phyloP scores from a whole-genome alignment of 2,888 invertebrate genomes.

The Dynastes grantii region DNA sequence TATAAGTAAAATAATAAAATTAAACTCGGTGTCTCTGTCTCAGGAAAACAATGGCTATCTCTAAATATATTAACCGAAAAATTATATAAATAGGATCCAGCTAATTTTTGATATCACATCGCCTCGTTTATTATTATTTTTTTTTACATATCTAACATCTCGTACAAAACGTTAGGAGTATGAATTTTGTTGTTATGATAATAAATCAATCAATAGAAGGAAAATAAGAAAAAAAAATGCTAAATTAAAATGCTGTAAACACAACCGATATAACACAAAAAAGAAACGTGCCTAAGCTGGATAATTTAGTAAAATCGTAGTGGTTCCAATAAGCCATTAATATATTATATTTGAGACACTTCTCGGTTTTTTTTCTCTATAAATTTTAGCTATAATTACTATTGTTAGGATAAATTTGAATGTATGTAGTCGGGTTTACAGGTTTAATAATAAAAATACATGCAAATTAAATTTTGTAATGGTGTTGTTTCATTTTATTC shows the following conservation, averaged over 20 bases:
- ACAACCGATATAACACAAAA: slow-evolving; percentile 32
- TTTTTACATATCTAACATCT: slow-evolving; percentile 46
- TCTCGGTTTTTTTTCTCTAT: slow-evolving; percentile 47
- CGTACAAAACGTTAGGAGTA: slow-evolving; percentile 35
- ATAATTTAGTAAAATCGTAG: slow-evolving; percentile 32
- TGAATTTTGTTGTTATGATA: slow-evolving; percentile 24
- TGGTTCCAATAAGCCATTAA: slow-evolving; percentile 39
- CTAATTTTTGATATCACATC: slow-evolving; percentile 4
- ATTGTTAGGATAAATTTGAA: slow-evolving; percentile 50
- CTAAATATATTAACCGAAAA: slow-evolving; percentile 27
- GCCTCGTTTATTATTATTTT: slow-evolving; percentile 14
- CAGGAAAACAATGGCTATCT: slow-evolving; percentile 51
- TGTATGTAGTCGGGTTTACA: slow-evolving; percentile 64
- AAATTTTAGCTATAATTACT: slow-evolving; percentile 48
- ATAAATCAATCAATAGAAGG: background rate
- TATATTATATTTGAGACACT: slow-evolving; percentile 49
- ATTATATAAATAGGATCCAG: slow-evolving; percentile 44
- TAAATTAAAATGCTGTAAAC: slow-evolving; percentile 10
- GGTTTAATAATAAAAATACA: slow-evolving; percentile 62
- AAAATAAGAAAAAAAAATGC: background rate
- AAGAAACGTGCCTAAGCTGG: slow-evolving; percentile 48
- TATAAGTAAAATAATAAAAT: slow-evolving; percentile 10
- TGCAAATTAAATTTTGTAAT: slow-evolving; percentile 57
- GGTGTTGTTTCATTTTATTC: slow-evolving; percentile 42
- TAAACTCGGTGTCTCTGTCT: slow-evolving; percentile 48